Base-by-base conservation (phyloP, 2,113 vertebrate species). In the Orientallactaga bullata region DNA sequence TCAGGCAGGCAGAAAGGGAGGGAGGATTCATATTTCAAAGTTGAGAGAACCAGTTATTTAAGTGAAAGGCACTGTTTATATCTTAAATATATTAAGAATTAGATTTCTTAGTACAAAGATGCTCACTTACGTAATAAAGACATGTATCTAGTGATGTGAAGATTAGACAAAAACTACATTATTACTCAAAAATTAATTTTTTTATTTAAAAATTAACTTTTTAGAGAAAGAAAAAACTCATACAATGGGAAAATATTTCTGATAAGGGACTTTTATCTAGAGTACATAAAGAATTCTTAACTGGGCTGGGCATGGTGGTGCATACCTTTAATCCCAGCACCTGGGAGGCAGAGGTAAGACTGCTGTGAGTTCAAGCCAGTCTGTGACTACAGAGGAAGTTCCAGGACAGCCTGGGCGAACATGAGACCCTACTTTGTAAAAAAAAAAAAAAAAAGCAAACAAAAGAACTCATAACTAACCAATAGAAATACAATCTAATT, bases 31-130 rank as follows among this genome's bases (percentile, higher is more conserved):
- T 55, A 55, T 55, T 55, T 11, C 15, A 55, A 55, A 55, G 55
- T 55, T 55, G 55, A 55, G 55, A 15, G 55, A 71, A 81, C 4
- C 6, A 96, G 61, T 23, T 39, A 76, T 65, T 80, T 86, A 77
- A 79, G 42, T 88, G n/a, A 77, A 95, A 93, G 37, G 18, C 74
- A 78, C 23, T 87, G 61, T 24, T 78, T 79, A 65, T 32, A 88
- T 73, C 23, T 65, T 88, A 30, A 7, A 66, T 66, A 21, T 58
- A 79, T 32, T 15, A 61, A 94, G 15, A 92, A 16, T 86, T 58
- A 90, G 42, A 47, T 47, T 55, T 55, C 15, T 55, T 58, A 76
- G 15, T 60, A 71, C n/a, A 87, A 85, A 95, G 37, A 86, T n/a
- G n/a, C n/a, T n/a, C 51, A 39, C 28, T 18, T 82, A 18, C 7